Base-by-base conservation (phyloP, 2,797 vertebrate genomes). In the Oreortyx pictus region DNA sequence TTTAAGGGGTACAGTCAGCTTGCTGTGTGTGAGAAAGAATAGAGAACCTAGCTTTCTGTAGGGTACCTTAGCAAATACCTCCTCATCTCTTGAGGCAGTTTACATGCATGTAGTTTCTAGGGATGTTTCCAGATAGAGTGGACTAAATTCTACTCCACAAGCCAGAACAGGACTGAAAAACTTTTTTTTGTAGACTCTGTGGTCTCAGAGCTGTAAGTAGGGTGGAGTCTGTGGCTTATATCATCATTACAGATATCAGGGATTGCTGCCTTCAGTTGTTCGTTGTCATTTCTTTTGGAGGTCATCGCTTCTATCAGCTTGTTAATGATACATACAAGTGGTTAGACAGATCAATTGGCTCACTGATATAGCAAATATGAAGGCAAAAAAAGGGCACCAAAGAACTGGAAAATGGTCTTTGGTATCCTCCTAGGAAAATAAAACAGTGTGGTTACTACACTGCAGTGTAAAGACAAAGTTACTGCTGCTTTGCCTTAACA, bases 21-120 rank as follows among this genome's bases (percentile, higher is more conserved):
- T 67, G 31, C 13, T 43, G 39, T 49, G 39, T 52, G 73, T 44
- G 62, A 94, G 75, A 77, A 62, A 35, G 59, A 92, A 29, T 37
- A 62, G 85, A 82, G 12, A 79, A 41, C 31, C 47, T 89, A 74
- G 62, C 62, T 88, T 76, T 86, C 73, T 81, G 57, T 39, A 52
- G 82, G 72, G 27, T 81, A 52, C 47, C 61, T 92, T 88, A 93
- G 83, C 94, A 93, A 84, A 86, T 77, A 54, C 64, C 33, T 79
- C 78, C 88, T 79, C 41, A 25, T 86, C 72, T 93, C 86, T 81
- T 59, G 68, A 88, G 93, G 93, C 90, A 82, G 65, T 93, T 96
- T 86, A 87, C 88, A 93, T 33, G 25, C 67, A 49, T 13, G 17
- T 47, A 56, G 6, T 75, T 90, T 72, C 88, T 57, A 39, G 90